These are phyloP conservation scores for Corynorhinus townsendii DNA, from an alignment of 2,113 vertebrate genomes.

Conservation along the genomic window DNA sequence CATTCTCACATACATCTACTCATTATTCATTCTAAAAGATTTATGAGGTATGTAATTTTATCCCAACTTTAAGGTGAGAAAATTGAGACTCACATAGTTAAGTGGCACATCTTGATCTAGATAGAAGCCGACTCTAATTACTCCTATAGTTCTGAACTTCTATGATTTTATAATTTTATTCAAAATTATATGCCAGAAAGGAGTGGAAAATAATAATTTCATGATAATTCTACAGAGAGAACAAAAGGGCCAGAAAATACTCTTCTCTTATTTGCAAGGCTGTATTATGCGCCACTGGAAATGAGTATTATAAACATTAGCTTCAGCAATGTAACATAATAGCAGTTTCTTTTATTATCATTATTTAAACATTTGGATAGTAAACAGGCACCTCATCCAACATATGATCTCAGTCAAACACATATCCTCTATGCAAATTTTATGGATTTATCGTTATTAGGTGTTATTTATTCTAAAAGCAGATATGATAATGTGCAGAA, in stretches of 20 bases:
- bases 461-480: conserved; percentile 49
- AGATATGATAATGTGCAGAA: conserved; percentile 13
- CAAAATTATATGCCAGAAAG: background rate
- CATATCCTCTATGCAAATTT: conserved; percentile 56
- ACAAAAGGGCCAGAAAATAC: conserved; percentile 2
- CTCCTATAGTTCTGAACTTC: background rate
- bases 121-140: background rate
- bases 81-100: background rate
- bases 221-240: background rate
- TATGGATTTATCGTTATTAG: conserved; percentile 55
- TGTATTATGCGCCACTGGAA: conserved; percentile 48
- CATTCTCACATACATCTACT: background rate
- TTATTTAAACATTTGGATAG: conserved; percentile 60
- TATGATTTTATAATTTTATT: conserved; percentile 17
- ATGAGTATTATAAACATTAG: conserved; percentile 40
- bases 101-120: background rate
- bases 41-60: background rate
- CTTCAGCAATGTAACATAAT: conserved; percentile 37
- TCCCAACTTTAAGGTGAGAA: background rate
- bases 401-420: conserved; percentile 53
- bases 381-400: conserved; percentile 40
- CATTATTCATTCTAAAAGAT: background rate
- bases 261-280: conserved; percentile 41
- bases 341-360: conserved; percentile 45
- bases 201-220: conserved; percentile 22